Base-by-base conservation (phyloP, 2,888 invertebrate species). In the Xestobium rufovillosum region DNA sequence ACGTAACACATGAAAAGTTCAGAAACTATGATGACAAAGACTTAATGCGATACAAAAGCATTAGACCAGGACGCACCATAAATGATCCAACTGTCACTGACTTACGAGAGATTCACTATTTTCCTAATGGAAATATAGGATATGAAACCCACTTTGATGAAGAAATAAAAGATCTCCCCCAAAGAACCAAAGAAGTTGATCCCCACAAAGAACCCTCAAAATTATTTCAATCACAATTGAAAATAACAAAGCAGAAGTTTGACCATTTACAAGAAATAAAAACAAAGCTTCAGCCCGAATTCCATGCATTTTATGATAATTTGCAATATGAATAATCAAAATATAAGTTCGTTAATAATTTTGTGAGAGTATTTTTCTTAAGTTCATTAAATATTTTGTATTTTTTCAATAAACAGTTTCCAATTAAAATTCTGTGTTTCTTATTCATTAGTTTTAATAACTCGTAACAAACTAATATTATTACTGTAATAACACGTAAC, bases 41-140 rank as follows among this genome's bases (percentile, higher is more conserved):
- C 11, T 27, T 27, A 12, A 27, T 27, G 11, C 28, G 4, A 6
- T 27, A 27, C 28, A 27, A 27, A n/a, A 27, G 28, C 11, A 27
- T 27, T 11, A 27, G 28, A 11, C 28, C 28, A 8, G 28, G 28
- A 6, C 28, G 28, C 11, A 10, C 28, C n/a, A n/a, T n/a, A n/a
- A n/a, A n/a, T n/a, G n/a, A n/a, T 12, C 28, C 28, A 8, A 27
- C 28, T 27, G 28, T 27, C 6, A 4, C 28, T 11, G 11, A 27
- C 11, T 27, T 27, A 11, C 9, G 28, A 27, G 28, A 27, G 10
- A 27, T 27, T 27, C 10, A 27, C 10, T 27, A 27, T 11, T 27
- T 27, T 8, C 28, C 28, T 6, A 9, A 6, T 27, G 28, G 11
- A 27, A 4, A 12, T 11, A 27, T 8, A 9, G 6, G 28, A 8